Evolutionary conservation across 2,888 invertebrate species (phyloP), one percentile per base, ranked within the genome.

Genomic region (Abrostola triplasia): DNA sequence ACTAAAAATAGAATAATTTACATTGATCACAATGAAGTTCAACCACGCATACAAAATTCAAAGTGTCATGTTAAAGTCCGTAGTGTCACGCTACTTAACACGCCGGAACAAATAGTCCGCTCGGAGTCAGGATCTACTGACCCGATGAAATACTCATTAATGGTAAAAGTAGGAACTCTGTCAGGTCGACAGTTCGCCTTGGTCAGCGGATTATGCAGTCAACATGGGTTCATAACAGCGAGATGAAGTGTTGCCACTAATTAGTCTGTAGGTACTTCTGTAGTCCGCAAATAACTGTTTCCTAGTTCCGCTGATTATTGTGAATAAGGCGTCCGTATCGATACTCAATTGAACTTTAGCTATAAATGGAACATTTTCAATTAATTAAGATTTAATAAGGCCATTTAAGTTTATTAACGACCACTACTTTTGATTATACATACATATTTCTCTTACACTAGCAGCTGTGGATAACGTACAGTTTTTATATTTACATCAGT

Each of bases 161-260:
- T 36, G 41, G 71, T 70, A 70, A 76, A 65, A 73, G 73, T 66
- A 70, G 76, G 73, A 73, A 73, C 76, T 70, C 44, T 5, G 36
- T 11, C 57, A 42, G 75, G 73, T 73, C 66, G 37, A 66, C 6
- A 40, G 66, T 40, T 76, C 44, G 41, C 73, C 76, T 73, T 76
- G 73, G 52, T 9, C 12, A 12, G 5, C 35, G 13, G 50, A 50
- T 58, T 51, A 41, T 40, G 37, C 44, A 49, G 48, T 57, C 8
- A 47, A 50, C 47, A 59, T 12, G 6, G 24, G 53, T 13, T 59
- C 57, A 62, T 68, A 65, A 53, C 10, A 38, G 8, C 4, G 42
- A 51, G 65, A 68, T 67, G 59, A 57, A 71, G 50, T 57, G 9
- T 0, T 47, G 24, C 10, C 11, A 59, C 62, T 75, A 78, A 73